Base-by-base conservation (phyloP, 2,888 invertebrate genomes). In the Pandemis heparana region DNA sequence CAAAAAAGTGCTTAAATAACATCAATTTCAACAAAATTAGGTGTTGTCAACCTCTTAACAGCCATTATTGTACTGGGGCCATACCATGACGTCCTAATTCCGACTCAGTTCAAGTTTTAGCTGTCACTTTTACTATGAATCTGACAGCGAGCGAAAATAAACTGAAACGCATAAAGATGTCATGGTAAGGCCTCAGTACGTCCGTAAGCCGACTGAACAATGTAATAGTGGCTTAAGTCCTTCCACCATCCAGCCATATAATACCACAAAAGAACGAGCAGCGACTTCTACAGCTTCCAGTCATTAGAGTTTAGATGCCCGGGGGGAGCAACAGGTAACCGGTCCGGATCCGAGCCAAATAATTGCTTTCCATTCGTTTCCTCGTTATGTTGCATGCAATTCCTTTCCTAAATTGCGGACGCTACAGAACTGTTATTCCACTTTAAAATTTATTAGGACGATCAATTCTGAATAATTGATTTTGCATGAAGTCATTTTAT, bases 281-380 rank as follows among this genome's bases (percentile, higher is more conserved):
- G 16, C 18, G 9, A 18, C 18, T 16, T 53, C 9, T 53, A 53
- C 53, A 53, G 53, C 53, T 18, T 53, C 53, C 18, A 16, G 16
- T 53, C 18, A 18, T 53, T 53, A 53, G 48, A 48, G 48, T 48
- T n/a, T 14, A 43, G 43, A n/a, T n/a, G 53, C 53, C 16, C 53
- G 16, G 14, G 53, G 53, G 53, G 8, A 18, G 53, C 53, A 53
- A 53, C 53, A 18, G 18, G 53, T 53, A 53, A 18, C 8, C n/a
- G 53, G n/a, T n/a, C 53, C 18, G 51, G 4, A 18, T 53, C 18
- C 48, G 53, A 16, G 53, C 53, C 18, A 53, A 53, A 53, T 53
- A 53, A 53, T 53, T 53, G 53, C 53, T 53, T 18, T 53, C 18
- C 53, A 53, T 53, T 53, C 53, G 53, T 16, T 53, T 48, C 18